Evolutionary conservation across 1,140 invertebrate genomes (phyloP).

Genomic region (Brachionus plicatilis): DNA sequence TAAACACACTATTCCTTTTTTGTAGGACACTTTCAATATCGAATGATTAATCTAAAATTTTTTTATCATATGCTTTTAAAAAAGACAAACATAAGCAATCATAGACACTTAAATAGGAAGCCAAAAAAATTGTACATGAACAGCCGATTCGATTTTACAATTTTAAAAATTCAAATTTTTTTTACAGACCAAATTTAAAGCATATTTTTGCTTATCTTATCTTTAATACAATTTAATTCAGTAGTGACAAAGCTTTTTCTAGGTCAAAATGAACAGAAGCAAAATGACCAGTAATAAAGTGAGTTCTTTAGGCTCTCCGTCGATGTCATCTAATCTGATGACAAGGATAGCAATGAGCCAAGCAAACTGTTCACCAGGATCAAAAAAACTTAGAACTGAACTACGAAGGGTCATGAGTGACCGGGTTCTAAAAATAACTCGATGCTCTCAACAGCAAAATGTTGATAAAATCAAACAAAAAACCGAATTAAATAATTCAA

Average conservation of each 20-base stretch:
- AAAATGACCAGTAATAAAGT: neutral
- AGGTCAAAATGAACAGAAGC: neutral
- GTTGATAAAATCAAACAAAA: slow-evolving; percentile 4
- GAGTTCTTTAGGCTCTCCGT: neutral
- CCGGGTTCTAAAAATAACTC: slow-evolving; percentile 18
- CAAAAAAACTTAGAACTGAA: neutral
- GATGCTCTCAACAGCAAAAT: slow-evolving; percentile 11
- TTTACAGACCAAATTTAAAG: neutral
- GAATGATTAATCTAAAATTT: neutral
- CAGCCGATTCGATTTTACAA: neutral
- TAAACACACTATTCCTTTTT: neutral
- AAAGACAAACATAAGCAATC: slow-evolving; percentile 1
- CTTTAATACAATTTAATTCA: neutral
- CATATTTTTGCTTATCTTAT: neutral
- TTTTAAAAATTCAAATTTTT: neutral
- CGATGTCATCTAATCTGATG: neutral
- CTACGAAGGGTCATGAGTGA: slow-evolving; percentile 18
- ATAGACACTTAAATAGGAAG: neutral
- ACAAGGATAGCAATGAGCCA: neutral
- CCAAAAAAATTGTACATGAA: neutral
- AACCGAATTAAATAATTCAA: neutral
- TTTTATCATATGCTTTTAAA: neutral
- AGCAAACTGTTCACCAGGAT: neutral
- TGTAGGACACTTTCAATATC: no score
- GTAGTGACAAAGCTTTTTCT: no score